Evolutionary conservation across 2,888 invertebrate species (phyloP), one percentile per base, ranked within the genome.

Genomic region (Tanytarsus gracilentus): DNA sequence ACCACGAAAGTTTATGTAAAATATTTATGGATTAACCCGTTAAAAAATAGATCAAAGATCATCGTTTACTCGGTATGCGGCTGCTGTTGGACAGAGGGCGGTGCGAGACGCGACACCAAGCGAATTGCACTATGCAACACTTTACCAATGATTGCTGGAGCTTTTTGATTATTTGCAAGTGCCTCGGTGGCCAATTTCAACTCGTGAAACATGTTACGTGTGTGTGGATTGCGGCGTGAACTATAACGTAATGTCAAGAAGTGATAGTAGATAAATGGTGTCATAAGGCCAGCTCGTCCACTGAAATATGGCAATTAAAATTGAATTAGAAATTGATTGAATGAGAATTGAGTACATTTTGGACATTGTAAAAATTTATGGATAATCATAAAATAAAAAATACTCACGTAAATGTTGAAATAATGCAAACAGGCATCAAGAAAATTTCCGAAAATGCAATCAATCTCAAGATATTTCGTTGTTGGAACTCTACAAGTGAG

Each of bases 211-310:
- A 94, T 87, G 72, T 86, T 93, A 70, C 94, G 85, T 60, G 94
- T 94, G 77, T 92, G 93, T 0, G 97, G 96, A 79, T 99, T 99
- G 67, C 99, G 85, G 62, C 93, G 83, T 5, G 98, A 98, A 63
- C 88, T 78, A 76, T 98, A 95, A 63, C 99, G 85, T 71, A 93
- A 82, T 63, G 86, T 83, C 68, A 99, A 77, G 77, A 99, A 99
- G 72, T 97, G 91, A 76, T 96, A 98, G 79, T 98, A 99, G 68
- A 96, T 83, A 75, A 99, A 89, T 48, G 97, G 96, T 11, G 95
- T 88, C 69, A 98, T 77, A 62, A 98, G 76, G 26, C 89, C 90
- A 69, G 89, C 89, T 74, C 86, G 84, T 26, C 96, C 96, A 74
- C 96, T 97, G 77, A 52, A 58, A 25, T 26, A 51, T 55, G 30